Evolutionary conservation across 2,797 vertebrate species (phyloP).

Genomic region (Notoglanidium macrostoma): DNA sequence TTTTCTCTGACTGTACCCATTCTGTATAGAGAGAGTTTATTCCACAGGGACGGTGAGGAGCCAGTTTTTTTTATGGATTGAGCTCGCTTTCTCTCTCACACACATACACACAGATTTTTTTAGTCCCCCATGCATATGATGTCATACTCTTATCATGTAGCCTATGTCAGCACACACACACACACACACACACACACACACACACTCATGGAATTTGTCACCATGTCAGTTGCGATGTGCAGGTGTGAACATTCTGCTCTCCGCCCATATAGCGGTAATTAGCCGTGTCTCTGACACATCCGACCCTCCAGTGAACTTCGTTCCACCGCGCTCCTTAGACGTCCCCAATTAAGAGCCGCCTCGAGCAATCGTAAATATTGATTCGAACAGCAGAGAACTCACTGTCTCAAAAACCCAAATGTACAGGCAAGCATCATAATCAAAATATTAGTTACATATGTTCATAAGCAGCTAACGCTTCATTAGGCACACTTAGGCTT

Average conservation of each 20-base stretch:
- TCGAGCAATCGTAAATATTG: constrained; percentile 61
- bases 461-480: constrained; percentile 25
- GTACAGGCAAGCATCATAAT: constrained; percentile 37
- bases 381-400: constrained; percentile 50
- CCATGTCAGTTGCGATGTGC: constrained; percentile 49
- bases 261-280: constrained; percentile 57
- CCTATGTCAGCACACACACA: not conserved
- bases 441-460: constrained; percentile 27
- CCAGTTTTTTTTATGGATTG: constrained; percentile 10
- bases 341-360: constrained; percentile 53
- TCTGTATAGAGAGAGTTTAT: constrained; percentile 32
- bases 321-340: constrained; percentile 47
- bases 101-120: not conserved
- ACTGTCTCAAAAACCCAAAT: constrained; percentile 36
- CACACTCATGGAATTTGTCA: constrained; percentile 45
- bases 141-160: constrained; percentile 23
- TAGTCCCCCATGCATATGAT: not conserved
- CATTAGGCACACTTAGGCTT: not conserved
- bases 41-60: constrained; percentile 42
- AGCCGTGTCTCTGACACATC: constrained; percentile 52
- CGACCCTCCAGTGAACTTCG: constrained; percentile 46
- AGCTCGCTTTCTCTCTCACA: not conserved
- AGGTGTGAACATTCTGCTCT: constrained; percentile 49
- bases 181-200: constrained; percentile 6
- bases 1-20: constrained; percentile 61